Percentiles rank a stretch among this genome's conserved stretches.
Evolutionary conservation across 2,797 vertebrate species (phyloP).

Genomic region (Spinus olivaceus): DNA sequence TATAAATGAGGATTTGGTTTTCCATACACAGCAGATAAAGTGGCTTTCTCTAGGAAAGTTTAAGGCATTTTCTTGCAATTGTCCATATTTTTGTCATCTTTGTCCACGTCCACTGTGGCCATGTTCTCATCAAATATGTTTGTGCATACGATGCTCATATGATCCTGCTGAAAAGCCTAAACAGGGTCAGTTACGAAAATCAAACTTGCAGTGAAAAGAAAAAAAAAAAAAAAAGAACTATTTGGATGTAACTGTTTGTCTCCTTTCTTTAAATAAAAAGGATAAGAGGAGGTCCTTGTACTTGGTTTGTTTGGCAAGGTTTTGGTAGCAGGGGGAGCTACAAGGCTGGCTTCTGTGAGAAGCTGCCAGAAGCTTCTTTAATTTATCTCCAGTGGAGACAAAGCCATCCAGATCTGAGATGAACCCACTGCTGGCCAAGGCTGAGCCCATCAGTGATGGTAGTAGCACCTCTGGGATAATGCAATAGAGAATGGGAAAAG

Average conservation of each 20-base stretch:
- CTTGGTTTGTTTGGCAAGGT: neutral
- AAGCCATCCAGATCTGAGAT: fast-evolving
- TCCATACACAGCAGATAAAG: neutral
- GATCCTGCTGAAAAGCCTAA: neutral
- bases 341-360: neutral
- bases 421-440: neutral
- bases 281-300: neutral
- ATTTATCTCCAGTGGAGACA: fast-evolving
- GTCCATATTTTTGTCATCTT: neutral
- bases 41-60: neutral
- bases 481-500: neutral
- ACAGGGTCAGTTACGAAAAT: neutral
- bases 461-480: neutral
- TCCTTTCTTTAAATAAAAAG: neutral
- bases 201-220: neutral
- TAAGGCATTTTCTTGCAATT: neutral
- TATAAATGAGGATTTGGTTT: neutral
- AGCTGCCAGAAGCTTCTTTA: neutral
- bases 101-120: neutral
- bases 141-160: neutral
- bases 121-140: neutral
- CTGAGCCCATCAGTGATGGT: neutral
- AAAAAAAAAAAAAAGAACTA: fast-evolving
- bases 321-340: neutral
- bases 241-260: neutral